Percentiles rank a stretch among this genome's conserved stretches.
Conservation (phyloP, 1,140 invertebrate genomes). For the Proctacanthus coquilletti region DNA sequence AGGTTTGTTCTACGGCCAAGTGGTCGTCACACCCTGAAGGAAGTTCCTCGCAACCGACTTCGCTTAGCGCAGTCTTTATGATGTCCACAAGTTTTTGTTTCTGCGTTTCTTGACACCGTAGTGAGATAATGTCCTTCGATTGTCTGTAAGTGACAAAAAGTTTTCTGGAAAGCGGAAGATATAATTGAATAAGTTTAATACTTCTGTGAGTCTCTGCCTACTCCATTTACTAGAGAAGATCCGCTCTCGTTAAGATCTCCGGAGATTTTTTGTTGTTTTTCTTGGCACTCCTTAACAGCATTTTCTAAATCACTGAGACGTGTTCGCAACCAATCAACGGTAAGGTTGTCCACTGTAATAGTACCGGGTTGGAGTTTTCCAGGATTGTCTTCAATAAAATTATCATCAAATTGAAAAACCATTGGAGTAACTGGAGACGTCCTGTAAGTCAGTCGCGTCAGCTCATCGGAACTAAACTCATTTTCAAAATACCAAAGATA, state of each 20-base stretch:
- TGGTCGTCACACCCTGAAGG: slow-evolving; percentile 64
- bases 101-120: slow-evolving; percentile 66
- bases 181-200: slow-evolving; percentile 6
- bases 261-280: slow-evolving; percentile 38
- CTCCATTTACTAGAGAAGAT: slow-evolving; percentile 26
- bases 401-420: slow-evolving; percentile 69
- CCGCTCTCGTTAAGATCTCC: slow-evolving; percentile 31
- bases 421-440: slow-evolving; percentile 54
- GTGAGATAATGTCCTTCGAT: slow-evolving; percentile 35
- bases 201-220: slow-evolving; percentile 28
- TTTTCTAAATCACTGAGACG: slow-evolving; percentile 61
- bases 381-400: slow-evolving; percentile 66
- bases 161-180: neutral
- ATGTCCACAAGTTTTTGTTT: slow-evolving; percentile 63
- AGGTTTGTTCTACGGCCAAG: slow-evolving; percentile 40
- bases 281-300: slow-evolving; percentile 49
- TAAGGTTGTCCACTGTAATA: slow-evolving; percentile 79
- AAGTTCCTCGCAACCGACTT: slow-evolving; percentile 70
- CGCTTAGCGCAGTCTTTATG: slow-evolving; percentile 64
- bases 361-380: slow-evolving; percentile 66
- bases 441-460: slow-evolving; percentile 32
- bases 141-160: slow-evolving; percentile 12
- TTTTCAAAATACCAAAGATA: slow-evolving; percentile 30
- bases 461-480: no score
- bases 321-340: slow-evolving; percentile 67